Evolutionary conservation across 1,140 invertebrate genomes (phyloP), one percentile per base, ranked within the genome.

Genomic region (Zaprionus inermis): DNA sequence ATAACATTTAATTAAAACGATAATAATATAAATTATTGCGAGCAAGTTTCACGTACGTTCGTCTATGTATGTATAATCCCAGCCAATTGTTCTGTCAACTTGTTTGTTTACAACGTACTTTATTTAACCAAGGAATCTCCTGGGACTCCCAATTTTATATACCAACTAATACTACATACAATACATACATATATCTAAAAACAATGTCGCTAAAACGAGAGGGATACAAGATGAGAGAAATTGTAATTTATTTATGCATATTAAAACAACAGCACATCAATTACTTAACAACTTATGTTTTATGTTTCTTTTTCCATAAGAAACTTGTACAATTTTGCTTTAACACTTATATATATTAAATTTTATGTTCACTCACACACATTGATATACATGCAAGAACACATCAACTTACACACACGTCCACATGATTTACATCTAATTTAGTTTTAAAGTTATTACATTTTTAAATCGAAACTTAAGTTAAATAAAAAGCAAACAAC

Each of bases 391-490:
- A 28, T 28, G 24, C 24, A 28, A 28, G 24, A 28, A 28, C 24
- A 28, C 24, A 28, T 55, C 65, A 28, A 73, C 64, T 59, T 32
- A 72, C 41, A 72, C 16, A 70, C 65, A 71, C 69, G 73, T 77
- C 76, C 74, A 85, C 67, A 78, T 74, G 63, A 81, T 64, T 67
- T 65, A 71, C 49, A 85, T 71, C 71, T 84, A 81, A 82, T 82
- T 86, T 73, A 81, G 76, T 75, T 86, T 88, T 85, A 88, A 85
- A 88, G 83, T 88, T 85, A 85, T 85, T 85, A 81, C 77, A 77
- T 85, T 73, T 85, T 83, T 83, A 83, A 81, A 65, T 72, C 60
- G 64, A 54, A 63, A 78, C 28, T 38, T 51, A 41, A 67, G 16
- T 38, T 52, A 51, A 54, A 59, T 16, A 54, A 76, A 55, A 55